Evolutionary conservation across 2,888 invertebrate genomes (phyloP), one percentile per base, ranked within the genome.

Genomic region (Folsomia candida): DNA sequence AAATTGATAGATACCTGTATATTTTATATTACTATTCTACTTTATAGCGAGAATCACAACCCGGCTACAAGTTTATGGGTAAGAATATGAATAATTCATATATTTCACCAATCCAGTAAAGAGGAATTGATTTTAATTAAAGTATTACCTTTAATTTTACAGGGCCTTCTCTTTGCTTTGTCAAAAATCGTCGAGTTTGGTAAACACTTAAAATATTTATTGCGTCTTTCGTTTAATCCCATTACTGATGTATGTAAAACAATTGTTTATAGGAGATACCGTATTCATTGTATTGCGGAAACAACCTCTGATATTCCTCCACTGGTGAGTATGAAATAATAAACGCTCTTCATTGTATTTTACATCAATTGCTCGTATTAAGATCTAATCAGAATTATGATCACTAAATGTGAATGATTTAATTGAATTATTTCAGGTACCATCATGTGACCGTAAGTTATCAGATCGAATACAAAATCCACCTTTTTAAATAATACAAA

Each of bases 361-460:
- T 66, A n/a, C n/a, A n/a, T n/a, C n/a, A n/a, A n/a, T n/a, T n/a
- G n/a, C n/a, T n/a, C n/a, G n/a, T n/a, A n/a, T n/a, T n/a, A n/a
- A n/a, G n/a, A n/a, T n/a, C n/a, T n/a, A n/a, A n/a, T n/a, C n/a
- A n/a, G n/a, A n/a, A n/a, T n/a, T n/a, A n/a, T n/a, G n/a, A n/a
- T n/a, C n/a, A n/a, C n/a, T n/a, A n/a, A n/a, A n/a, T n/a, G n/a
- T n/a, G n/a, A n/a, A n/a, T n/a, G n/a, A n/a, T n/a, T n/a, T n/a
- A n/a, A n/a, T n/a, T n/a, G n/a, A 57, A 37, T 59, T 63, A 24
- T 29, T 58, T 27, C 4, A 76, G 78, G 78, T 78, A 78, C 68
- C 78, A 78, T 62, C 78, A 78, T 62, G 69, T 76, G 28, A 74
- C 72, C 2, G 78, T n/a, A n/a, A n/a, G n/a, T n/a, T n/a, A n/a